Evolutionary conservation across 2,113 vertebrate genomes (phyloP), one percentile per base, ranked within the genome.

Genomic region (Pterophyllum scalare): DNA sequence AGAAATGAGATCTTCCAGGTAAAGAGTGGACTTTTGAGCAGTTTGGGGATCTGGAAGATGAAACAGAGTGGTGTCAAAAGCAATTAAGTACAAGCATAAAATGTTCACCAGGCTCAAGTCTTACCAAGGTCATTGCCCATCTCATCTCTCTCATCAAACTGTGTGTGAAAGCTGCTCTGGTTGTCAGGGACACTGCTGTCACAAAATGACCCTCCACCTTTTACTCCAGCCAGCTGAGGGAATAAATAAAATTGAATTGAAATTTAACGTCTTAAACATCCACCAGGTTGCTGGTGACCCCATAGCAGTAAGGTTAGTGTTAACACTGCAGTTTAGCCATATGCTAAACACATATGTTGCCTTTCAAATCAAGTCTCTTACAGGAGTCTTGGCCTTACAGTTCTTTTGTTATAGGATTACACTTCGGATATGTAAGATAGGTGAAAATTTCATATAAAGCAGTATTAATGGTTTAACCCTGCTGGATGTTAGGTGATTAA

Each of bases 1-100:
- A 54, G 97, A 98, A 89, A 99, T 97, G 60, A 99, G 96, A 88
- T 99, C 97, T 90, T 97, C 97, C 93, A 98, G 96, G 5, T 96
- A 96, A 77, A 99, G 95, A 60, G 96, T 95, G 26, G 78, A 59
- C 59, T 20, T 86, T 43, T 85, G 77, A 19, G 54, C 59, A 20
- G 82, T 74, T 46, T 84, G 56, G 28, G 70, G 52, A 52, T 79
- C 93, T 93, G 24, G 19, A 74, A 43, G 75, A 58, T 65, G 8
- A 79, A 81, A 70, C 56, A 62, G 12, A 80, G 14, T 5, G 2
- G 22, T 5, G 11, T 22, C 4, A 24, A 15, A 33, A 35, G 24
- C 9, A 31, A 64, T 72, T 15, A 40, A 54, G 14, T 52, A 54
- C 4, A 22, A 38, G 62, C 1, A 28, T 4, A 59, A 59, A 35